phyloP scores from a whole-genome alignment of 2,797 vertebrate species.

The Tapera naevia region DNA sequence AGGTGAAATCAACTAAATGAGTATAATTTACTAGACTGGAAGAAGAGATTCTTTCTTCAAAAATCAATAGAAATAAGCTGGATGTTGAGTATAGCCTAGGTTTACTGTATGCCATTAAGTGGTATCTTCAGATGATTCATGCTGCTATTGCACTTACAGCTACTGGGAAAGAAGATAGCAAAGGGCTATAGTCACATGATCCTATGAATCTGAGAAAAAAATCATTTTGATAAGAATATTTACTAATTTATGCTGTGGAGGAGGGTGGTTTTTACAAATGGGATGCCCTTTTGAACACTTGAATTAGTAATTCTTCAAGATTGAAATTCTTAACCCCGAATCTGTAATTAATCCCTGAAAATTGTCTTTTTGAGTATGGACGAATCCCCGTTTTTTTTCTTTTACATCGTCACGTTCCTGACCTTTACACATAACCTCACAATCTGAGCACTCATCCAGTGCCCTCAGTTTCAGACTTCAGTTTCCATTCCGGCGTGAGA shows the following conservation, averaged over 20 bases:
- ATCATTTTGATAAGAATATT: not conserved
- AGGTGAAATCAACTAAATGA: not conserved
- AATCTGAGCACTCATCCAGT: not conserved
- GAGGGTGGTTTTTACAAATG: not conserved
- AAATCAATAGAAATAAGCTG: not conserved
- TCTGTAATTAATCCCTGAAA: not conserved
- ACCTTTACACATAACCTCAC: not conserved
- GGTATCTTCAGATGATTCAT: conserved; percentile 12
- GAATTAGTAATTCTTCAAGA: not conserved
- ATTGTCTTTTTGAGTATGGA: not conserved
- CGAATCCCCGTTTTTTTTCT: not conserved
- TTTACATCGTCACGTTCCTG: not conserved
- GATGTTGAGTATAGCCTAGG: not conserved
- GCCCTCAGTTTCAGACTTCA: not conserved
- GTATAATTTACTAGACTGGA: not conserved
- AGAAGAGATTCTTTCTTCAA: not conserved
- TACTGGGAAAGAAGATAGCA: conserved; percentile 39
- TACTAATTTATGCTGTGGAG: not conserved
- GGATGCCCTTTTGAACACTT: not conserved
- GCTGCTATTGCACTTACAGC: conserved; percentile 31
- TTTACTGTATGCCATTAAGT: not conserved
- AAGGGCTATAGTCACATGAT: not conserved
- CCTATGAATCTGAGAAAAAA: not conserved
- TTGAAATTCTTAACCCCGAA: not conserved
- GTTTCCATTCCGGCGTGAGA: not conserved